A percentile compares a stretch with the other conserved stretches of the same genome.
phyloP scores from a whole-genome alignment of 2,888 invertebrate genomes.

The Petrolisthes cinctipes region DNA sequence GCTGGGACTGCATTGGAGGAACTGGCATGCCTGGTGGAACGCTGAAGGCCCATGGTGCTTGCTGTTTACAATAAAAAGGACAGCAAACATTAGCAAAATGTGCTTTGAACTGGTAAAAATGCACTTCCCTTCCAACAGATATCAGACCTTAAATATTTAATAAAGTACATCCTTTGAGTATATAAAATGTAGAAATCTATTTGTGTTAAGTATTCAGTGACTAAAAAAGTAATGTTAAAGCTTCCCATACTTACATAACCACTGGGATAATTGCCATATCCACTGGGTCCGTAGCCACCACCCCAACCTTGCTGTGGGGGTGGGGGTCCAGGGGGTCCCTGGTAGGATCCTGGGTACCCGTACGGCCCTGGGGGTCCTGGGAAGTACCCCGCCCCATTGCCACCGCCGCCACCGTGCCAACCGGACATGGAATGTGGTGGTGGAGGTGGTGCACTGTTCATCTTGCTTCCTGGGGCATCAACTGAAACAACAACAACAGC shows the following conservation, averaged over 20 bases:
- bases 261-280: conserved; percentile 5
- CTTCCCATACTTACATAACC: neutral
- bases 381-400: conserved; percentile 14
- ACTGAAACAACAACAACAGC: neutral
- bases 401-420: conserved; percentile 22
- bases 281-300: conserved; percentile 1
- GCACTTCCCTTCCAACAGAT: no score
- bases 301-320: conserved; percentile 13
- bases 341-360: conserved; percentile 4
- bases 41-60: conserved; percentile 37
- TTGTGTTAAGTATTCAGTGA: no score
- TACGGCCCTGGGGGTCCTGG: conserved; percentile 35
- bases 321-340: conserved; percentile 10
- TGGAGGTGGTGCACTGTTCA: neutral
- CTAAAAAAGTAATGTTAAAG: no score
- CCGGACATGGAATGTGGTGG: conserved; percentile 30
- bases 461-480: neutral
- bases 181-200: no score
- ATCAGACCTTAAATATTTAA: no score
- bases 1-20: conserved; percentile 24
- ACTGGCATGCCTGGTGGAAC: conserved; percentile 44
- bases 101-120: neutral
- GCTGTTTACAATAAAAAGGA: conserved; percentile 2
- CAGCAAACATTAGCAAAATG: neutral
- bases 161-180: no score